A percentile compares a stretch with the other conserved stretches of the same genome.
phyloP scores from a whole-genome alignment of 2,113 vertebrate species.

The Oryzias woworae region DNA sequence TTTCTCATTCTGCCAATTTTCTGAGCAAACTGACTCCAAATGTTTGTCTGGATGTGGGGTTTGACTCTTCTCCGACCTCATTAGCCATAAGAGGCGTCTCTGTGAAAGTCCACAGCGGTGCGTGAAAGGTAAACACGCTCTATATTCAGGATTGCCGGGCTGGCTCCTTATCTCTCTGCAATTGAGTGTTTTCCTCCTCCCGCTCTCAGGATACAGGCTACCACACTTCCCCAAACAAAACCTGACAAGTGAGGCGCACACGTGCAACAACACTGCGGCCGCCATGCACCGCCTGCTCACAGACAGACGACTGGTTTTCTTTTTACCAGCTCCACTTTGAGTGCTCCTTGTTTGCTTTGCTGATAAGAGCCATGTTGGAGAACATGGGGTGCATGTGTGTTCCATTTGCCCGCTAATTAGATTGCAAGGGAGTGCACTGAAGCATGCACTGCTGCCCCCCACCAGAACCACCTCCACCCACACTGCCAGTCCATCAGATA shows the following conservation, averaged over 20 bases:
- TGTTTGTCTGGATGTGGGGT: slow-evolving; percentile 60
- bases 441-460: slow-evolving; percentile 60
- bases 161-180: slow-evolving; percentile 75
- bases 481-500: slow-evolving; percentile 77
- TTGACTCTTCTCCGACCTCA: slow-evolving; percentile 62
- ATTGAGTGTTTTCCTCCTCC: slow-evolving; percentile 64
- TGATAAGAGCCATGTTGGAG: slow-evolving; percentile 75
- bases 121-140: slow-evolving; percentile 74
- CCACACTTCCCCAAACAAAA: slow-evolving; percentile 70
- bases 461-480: slow-evolving; percentile 39
- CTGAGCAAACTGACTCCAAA: slow-evolving; percentile 60
- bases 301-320: slow-evolving; percentile 33
- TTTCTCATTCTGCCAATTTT: slow-evolving; percentile 43
- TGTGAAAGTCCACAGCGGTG: slow-evolving; percentile 63
- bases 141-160: slow-evolving; percentile 64
- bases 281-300: slow-evolving; percentile 23
- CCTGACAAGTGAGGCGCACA: slow-evolving; percentile 49
- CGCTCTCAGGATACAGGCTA: slow-evolving; percentile 66
- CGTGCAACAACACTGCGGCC: slow-evolving; percentile 44
- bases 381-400: slow-evolving; percentile 77
- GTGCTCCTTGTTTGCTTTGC: slow-evolving; percentile 77
- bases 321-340: slow-evolving; percentile 57
- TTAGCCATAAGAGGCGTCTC: slow-evolving; percentile 39
- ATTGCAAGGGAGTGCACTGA: slow-evolving; percentile 75
- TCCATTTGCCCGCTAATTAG: slow-evolving; percentile 81